phyloP scores from a whole-genome alignment of 1,140 invertebrate species.

The Neoseiulus cucumeris region DNA sequence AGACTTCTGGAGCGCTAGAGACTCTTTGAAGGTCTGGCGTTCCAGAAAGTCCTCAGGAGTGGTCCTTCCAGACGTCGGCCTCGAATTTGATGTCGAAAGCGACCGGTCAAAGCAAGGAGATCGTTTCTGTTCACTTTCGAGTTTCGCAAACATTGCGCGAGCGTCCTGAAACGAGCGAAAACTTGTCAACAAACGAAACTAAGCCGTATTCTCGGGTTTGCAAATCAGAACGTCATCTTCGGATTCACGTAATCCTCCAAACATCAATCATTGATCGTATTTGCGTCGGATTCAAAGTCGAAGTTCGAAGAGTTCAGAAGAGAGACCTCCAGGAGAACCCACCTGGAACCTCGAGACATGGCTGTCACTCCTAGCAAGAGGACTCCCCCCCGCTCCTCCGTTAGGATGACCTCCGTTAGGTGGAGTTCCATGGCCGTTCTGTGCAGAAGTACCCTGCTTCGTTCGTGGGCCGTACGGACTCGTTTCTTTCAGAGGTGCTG shows the following conservation, averaged over 20 bases:
- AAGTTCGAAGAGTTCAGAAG: background rate
- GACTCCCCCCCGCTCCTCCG: background rate
- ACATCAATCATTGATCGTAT: too few species aligned
- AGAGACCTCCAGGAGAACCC: background rate
- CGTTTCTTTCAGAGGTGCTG: background rate
- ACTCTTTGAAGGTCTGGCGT: constrained; percentile 4
- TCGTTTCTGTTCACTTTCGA: constrained; percentile 8
- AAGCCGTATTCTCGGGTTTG: too few species aligned
- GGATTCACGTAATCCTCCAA: too few species aligned
- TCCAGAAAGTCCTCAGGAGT: constrained; percentile 10
- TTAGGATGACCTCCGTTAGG: too few species aligned
- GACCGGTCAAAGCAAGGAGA: constrained; percentile 1
- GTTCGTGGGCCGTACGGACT: too few species aligned
- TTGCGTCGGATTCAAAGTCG: too few species aligned
- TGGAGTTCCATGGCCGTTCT: too few species aligned
- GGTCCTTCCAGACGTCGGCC: constrained; percentile 5
- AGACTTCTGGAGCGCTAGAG: constrained; percentile 11
- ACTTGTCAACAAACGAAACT: background rate
- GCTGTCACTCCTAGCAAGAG: constrained; percentile 5
- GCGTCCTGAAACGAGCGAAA: constrained; percentile 3
- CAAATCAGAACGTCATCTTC: too few species aligned
- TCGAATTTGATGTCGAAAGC: background rate
- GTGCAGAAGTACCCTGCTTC: too few species aligned
- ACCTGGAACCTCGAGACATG: constrained; percentile 11
- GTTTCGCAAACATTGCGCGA: constrained; percentile 5